A percentile compares a stretch with the other conserved stretches of the same genome.
phyloP scores from a whole-genome alignment of 2,888 invertebrate genomes.

The Coleophora flavipennella region DNA sequence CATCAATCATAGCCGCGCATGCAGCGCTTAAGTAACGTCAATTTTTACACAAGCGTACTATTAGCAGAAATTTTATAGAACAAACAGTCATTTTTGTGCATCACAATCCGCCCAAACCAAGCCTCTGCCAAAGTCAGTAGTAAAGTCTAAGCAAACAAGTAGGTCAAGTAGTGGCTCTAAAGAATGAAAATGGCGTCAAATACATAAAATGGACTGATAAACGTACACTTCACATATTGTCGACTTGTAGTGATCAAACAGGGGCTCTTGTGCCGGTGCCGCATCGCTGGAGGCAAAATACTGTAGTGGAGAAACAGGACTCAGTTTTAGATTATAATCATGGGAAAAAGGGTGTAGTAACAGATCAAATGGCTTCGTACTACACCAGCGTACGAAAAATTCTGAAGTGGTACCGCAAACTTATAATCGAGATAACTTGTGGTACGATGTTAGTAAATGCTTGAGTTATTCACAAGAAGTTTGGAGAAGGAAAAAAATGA shows the following conservation, averaged over 20 bases:
- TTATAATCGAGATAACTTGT: conserved; percentile 3
- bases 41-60: conserved; percentile 3
- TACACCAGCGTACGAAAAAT: not conserved
- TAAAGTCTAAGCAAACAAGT: conserved; percentile 1
- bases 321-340: not conserved
- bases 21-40: not conserved
- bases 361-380: not conserved
- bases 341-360: not conserved
- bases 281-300: conserved; percentile 1
- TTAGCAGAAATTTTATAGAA: conserved; percentile 1
- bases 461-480: conserved; percentile 5
- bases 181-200: conserved; percentile 1
- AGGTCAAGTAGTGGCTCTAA: not conserved
- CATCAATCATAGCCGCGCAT: not conserved
- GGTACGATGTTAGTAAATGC: conserved; percentile 6
- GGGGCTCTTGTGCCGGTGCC: conserved; percentile 7
- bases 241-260: conserved; percentile 1
- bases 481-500: conserved; percentile 3
- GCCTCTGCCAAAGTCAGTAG: conserved; percentile 1
- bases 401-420: not conserved
- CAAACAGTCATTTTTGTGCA: conserved; percentile 1
- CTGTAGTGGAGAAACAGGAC: not conserved
- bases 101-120: not conserved
- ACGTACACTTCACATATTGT: conserved; percentile 1
- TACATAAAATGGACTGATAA: not conserved